A percentile compares a stretch with the other conserved stretches of the same genome.
Evolutionary conservation across 1,140 invertebrate genomes (phyloP).

Genomic region (Rhagoletis zephyria): DNA sequence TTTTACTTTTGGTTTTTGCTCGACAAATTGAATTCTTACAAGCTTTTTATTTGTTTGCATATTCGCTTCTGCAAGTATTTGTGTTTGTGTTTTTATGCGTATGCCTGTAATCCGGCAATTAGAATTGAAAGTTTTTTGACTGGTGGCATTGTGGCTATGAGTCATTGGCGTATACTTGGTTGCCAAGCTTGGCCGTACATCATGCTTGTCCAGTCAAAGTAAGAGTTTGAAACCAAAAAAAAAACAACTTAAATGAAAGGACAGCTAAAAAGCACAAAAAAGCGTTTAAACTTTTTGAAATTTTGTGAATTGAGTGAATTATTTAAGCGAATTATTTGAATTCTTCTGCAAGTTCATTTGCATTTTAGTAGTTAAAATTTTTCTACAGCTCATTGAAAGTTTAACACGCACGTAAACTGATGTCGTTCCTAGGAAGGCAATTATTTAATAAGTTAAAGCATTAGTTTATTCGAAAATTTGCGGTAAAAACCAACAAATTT

Average conservation of each 20-base stretch:
- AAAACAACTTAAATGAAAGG: not conserved
- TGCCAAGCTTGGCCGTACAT: conserved; percentile 30
- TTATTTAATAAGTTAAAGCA: too few relatives aligned
- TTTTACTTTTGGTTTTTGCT: not conserved
- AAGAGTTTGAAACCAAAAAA: not conserved
- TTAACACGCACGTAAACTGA: not conserved
- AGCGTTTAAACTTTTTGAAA: conserved; percentile 40
- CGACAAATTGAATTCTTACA: conserved; percentile 47
- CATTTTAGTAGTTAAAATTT: conserved; percentile 20
- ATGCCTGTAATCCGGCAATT: conserved; percentile 52
- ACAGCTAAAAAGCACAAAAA: not conserved
- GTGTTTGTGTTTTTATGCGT: conserved; percentile 56
- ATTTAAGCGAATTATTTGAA: conserved; percentile 48
- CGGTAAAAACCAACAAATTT: too few relatives aligned
- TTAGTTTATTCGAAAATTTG: too few relatives aligned
- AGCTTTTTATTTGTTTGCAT: not conserved
- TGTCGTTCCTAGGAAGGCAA: not conserved
- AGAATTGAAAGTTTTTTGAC: conserved; percentile 17
- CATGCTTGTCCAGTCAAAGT: conserved; percentile 49
- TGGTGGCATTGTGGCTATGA: conserved; percentile 38
- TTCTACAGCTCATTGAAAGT: not conserved
- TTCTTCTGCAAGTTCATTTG: conserved; percentile 17
- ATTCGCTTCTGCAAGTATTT: not conserved
- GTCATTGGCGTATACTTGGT: conserved; percentile 35
- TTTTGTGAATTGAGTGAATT: conserved; percentile 14